Evolutionary conservation across 2,113 vertebrate species (phyloP).

Genomic region (Callaeas wilsoni): DNA sequence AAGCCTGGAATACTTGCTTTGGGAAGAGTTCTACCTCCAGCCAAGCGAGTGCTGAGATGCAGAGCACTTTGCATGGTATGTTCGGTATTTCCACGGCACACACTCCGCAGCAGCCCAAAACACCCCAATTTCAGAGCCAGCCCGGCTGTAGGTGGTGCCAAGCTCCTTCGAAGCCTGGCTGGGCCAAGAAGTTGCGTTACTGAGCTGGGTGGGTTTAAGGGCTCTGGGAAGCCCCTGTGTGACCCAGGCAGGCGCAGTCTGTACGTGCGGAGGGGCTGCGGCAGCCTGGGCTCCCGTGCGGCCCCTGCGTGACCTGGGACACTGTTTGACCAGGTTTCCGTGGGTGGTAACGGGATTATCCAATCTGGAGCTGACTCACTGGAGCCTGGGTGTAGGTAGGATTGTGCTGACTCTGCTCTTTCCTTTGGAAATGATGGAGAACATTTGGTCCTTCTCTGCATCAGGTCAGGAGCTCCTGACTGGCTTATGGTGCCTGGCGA

Average conservation of each 20-base stretch:
- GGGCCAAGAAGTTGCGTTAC: neutral
- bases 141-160: neutral
- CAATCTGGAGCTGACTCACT: neutral
- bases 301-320: neutral
- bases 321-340: neutral
- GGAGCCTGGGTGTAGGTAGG: neutral
- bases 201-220: neutral
- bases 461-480: neutral
- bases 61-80: neutral
- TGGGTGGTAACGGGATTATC: constrained; percentile 5
- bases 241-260: neutral
- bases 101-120: neutral
- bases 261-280: neutral
- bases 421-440: neutral
- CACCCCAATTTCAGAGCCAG: neutral
- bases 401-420: neutral
- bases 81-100: neutral
- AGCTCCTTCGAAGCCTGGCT: neutral
- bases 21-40: constrained; percentile 27
- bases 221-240: neutral
- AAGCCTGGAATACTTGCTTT: constrained; percentile 41
- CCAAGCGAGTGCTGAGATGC: neutral
- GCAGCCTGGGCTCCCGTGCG: neutral
- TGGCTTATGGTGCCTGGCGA: neutral
- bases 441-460: neutral